Evolutionary conservation across 2,888 invertebrate species (phyloP).

Genomic region (Pseudococcus longispinus): DNA sequence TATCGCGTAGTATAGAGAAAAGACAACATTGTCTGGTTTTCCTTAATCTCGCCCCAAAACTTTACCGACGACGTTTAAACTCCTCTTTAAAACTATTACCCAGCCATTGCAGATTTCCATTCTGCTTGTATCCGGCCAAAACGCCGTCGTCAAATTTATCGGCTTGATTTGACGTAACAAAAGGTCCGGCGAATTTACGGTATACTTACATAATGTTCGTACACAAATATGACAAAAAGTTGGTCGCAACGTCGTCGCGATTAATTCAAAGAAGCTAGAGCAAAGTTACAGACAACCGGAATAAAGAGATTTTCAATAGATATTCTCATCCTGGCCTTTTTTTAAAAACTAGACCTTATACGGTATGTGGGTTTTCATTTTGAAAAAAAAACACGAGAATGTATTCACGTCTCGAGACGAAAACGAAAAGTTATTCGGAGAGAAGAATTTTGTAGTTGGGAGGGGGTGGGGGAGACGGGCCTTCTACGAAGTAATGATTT

Average conservation of each 20-base stretch:
- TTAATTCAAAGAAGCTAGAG: background rate
- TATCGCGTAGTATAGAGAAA: background rate
- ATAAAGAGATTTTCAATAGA: background rate
- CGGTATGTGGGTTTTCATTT: too few species aligned
- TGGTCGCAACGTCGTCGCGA: background rate
- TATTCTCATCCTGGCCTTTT: too few species aligned
- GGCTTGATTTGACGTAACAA: conserved; percentile 8
- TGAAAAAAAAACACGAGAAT: too few species aligned
- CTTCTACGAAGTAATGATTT: too few species aligned
- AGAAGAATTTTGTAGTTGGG: too few species aligned
- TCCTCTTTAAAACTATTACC: conserved; percentile 6
- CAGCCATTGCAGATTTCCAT: background rate
- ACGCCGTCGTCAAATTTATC: background rate
- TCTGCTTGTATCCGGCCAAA: background rate
- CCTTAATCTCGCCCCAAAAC: conserved; percentile 17
- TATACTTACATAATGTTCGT: background rate
- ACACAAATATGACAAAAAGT: background rate
- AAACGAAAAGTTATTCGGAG: too few species aligned
- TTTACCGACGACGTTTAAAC: conserved; percentile 26
- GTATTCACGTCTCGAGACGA: too few species aligned
- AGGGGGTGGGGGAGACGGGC: too few species aligned
- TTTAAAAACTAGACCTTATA: too few species aligned
- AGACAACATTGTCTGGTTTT: conserved; percentile 28
- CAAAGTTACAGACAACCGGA: background rate
- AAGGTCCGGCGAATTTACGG: background rate